Evolutionary conservation across 2,113 vertebrate genomes (phyloP).

Genomic region (Oostethus manadensis): DNA sequence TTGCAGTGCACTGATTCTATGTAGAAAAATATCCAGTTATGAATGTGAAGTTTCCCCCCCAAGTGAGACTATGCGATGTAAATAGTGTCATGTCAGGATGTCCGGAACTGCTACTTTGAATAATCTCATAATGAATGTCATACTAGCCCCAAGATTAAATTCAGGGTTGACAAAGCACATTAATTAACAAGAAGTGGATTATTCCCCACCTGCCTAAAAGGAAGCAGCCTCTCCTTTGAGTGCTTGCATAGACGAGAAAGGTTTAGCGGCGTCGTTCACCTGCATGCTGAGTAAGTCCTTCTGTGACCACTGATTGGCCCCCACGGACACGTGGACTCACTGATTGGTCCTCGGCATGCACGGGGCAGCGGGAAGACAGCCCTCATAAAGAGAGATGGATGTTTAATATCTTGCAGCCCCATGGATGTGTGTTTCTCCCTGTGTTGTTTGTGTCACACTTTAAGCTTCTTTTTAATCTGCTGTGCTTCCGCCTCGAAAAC

Average conservation of each 20-base stretch:
- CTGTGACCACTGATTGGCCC: conserved; percentile 55
- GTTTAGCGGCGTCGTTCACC: conserved; percentile 45
- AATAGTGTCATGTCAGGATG: neutral
- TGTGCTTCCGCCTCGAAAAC: conserved; percentile 11
- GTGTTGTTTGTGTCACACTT: conserved; percentile 32
- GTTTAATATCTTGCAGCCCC: conserved; percentile 47
- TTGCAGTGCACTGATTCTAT: too few relatives aligned
- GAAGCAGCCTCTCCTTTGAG: conserved; percentile 8
- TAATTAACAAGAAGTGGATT: conserved; percentile 19
- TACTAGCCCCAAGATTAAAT: conserved; percentile 4
- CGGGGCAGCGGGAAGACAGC: conserved; percentile 37
- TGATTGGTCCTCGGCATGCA: conserved; percentile 45
- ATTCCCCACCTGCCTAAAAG: neutral
- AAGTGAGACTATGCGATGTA: neutral
- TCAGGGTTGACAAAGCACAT: conserved; percentile 18
- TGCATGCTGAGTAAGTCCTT: conserved; percentile 55
- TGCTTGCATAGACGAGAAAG: conserved; percentile 7
- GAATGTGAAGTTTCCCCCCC: neutral
- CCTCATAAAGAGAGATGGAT: conserved; percentile 44
- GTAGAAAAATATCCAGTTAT: neutral
- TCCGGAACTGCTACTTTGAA: neutral
- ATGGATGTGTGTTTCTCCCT: conserved; percentile 35
- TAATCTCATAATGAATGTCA: conserved; percentile 1
- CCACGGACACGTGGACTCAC: conserved; percentile 37
- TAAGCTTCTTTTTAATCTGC: neutral